These are phyloP conservation scores for Mythimna loreyi DNA, from an alignment of 2,888 invertebrate genomes.

Conservation along the genomic window DNA sequence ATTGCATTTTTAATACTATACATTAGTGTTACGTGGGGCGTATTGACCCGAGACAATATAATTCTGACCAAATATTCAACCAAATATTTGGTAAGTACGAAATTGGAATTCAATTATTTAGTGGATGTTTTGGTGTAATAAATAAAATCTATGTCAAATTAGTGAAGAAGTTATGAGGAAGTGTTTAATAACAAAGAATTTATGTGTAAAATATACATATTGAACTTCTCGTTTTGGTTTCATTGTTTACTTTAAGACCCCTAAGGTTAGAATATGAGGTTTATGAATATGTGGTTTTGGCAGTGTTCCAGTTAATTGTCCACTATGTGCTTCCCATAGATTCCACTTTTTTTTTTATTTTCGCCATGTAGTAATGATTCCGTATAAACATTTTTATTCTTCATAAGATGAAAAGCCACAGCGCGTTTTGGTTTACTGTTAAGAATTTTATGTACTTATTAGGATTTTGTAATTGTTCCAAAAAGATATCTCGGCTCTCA, in stretches of 20 bases:
- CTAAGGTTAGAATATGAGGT: too few relatives aligned
- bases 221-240: constrained; percentile 67
- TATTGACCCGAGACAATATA: constrained; percentile 86
- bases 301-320: too few relatives aligned
- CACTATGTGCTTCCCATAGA: too few relatives aligned
- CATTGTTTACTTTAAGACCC: constrained; percentile 32
- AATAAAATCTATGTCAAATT: constrained; percentile 85
- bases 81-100: constrained; percentile 85
- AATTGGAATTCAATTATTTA: constrained; percentile 79
- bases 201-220: constrained; percentile 81
- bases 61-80: constrained; percentile 86
- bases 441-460: too few relatives aligned
- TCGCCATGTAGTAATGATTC: too few relatives aligned
- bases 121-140: constrained; percentile 78
- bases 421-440: too few relatives aligned
- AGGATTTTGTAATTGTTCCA: too few relatives aligned
- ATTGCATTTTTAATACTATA: constrained; percentile 71
- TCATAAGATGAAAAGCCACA: too few relatives aligned
- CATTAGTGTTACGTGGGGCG: constrained; percentile 71
- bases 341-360: too few relatives aligned
- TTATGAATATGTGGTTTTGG: too few relatives aligned
- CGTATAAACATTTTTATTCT: too few relatives aligned
- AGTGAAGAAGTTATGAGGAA: constrained; percentile 79
- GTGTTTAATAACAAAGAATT: constrained; percentile 88
- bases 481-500: too few relatives aligned